A percentile compares a stretch with the other conserved stretches of the same genome.
phyloP scores from a whole-genome alignment of 2,113 vertebrate genomes.

The Plecturocebus donacophilus region DNA sequence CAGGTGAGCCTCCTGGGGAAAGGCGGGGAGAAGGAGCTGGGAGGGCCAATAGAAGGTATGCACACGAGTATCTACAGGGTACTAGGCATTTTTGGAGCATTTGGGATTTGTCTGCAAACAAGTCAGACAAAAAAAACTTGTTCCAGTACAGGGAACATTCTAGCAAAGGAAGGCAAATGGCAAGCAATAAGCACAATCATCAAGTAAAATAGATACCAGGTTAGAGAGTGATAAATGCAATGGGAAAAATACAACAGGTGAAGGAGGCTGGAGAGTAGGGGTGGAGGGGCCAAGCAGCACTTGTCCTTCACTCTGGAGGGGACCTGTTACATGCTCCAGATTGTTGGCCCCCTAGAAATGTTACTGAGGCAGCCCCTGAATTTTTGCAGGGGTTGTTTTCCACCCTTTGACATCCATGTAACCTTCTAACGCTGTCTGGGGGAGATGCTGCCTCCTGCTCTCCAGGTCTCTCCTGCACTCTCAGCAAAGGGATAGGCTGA shows the following conservation, averaged over 20 bases:
- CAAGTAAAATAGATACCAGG: background rate
- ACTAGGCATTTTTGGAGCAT: background rate
- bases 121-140: background rate
- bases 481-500: too few species aligned
- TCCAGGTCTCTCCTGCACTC: background rate
- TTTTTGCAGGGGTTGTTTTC: background rate
- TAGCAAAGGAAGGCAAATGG: background rate
- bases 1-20: too few species aligned
- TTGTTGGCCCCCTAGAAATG: background rate
- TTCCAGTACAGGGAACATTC: background rate
- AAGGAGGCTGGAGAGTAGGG: background rate
- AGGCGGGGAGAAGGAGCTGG: background rate
- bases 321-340: background rate
- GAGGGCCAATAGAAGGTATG: background rate
- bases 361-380: background rate
- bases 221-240: background rate
- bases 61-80: background rate
- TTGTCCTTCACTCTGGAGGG: background rate
- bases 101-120: too few species aligned
- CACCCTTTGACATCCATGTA: background rate
- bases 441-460: background rate
- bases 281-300: background rate
- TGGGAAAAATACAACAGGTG: background rate
- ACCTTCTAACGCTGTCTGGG: background rate
- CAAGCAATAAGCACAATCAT: background rate